Evolutionary conservation across 2,888 invertebrate species (phyloP), one percentile per base, ranked within the genome.

Genomic region (Trilocha varians): DNA sequence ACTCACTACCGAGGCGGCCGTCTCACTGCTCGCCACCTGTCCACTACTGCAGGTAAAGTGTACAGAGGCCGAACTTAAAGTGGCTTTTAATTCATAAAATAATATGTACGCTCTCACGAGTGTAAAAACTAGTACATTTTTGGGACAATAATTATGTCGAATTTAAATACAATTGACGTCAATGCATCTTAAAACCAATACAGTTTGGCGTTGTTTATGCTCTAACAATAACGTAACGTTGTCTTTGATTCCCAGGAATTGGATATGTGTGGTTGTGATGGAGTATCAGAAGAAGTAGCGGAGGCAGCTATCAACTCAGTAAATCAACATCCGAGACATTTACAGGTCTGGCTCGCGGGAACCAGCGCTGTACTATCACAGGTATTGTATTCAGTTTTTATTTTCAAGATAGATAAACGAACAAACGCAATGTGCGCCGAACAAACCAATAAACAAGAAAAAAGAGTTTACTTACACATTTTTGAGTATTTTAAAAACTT

Each of bases 211-310:
- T n/a, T n/a, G n/a, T n/a, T n/a, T n/a, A 6, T 35, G 16, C 2
- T 8, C 18, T 18, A 18, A 8, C 4, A 32, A 34, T 42, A 2
- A 35, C 34, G 35, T 11, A n/a, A 38, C 8, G 11, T 15, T 8
- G 13, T 16, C 13, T 16, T 37, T 13, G 17, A 16, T 5, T 16
- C 8, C 4, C 54, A 78, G 78, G 74, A 73, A 52, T 17, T 83
- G 40, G 82, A 83, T 65, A 62, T 64, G 48, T 74, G 79, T 55
- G 82, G 80, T 2, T 78, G 80, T 57, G 75, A 78, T 56, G 48
- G 52, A 41, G 68, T 83, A 45, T 63, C 75, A 14, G 70, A 69
- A 41, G 65, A 65, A 50, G 50, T 77, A 49, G 60, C 70, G 40
- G 36, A 36, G 13, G 70, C 70, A 38, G 78, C 70, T 11, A 49